Conservation (phyloP, 2,797 vertebrate genomes). For the Hafferia zeledoni region DNA sequence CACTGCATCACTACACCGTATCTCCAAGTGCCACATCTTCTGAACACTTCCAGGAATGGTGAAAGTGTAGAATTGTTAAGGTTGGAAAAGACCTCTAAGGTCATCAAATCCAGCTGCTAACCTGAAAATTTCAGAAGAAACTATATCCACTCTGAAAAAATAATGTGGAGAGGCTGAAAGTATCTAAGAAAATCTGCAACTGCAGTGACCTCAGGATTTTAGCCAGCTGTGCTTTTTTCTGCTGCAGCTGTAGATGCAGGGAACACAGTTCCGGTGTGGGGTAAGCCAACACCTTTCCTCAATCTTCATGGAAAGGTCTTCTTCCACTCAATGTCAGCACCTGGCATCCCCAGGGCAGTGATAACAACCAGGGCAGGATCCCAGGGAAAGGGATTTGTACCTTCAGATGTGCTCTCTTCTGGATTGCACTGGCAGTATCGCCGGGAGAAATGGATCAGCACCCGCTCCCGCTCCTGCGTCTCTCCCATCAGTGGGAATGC, state of each 20-base stretch:
- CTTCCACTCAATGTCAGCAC: background rate
- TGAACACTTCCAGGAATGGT: background rate
- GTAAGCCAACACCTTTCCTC: background rate
- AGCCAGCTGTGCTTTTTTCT: background rate
- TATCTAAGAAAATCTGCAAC: background rate
- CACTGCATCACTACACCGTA: background rate
- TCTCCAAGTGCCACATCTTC: background rate
- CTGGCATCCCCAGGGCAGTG: background rate
- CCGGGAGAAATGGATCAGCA: conserved; percentile 93
- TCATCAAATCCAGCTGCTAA: background rate
- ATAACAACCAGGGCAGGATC: background rate
- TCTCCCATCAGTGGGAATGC: conserved; percentile 97
- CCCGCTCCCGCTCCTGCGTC: conserved; percentile 93
- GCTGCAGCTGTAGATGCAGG: background rate
- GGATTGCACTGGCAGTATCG: conserved; percentile 93
- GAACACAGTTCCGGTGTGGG: background rate
- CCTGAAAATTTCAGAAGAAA: background rate
- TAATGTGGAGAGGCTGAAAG: background rate
- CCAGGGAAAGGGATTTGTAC: conserved; percentile 47
- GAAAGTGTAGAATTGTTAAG: background rate
- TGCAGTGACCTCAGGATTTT: background rate
- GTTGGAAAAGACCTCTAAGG: background rate
- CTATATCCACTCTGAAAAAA: background rate
- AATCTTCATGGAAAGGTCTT: background rate
- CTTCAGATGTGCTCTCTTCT: conserved; percentile 87